phyloP scores from a whole-genome alignment of 1,140 invertebrate genomes.

The Apis dorsata region DNA sequence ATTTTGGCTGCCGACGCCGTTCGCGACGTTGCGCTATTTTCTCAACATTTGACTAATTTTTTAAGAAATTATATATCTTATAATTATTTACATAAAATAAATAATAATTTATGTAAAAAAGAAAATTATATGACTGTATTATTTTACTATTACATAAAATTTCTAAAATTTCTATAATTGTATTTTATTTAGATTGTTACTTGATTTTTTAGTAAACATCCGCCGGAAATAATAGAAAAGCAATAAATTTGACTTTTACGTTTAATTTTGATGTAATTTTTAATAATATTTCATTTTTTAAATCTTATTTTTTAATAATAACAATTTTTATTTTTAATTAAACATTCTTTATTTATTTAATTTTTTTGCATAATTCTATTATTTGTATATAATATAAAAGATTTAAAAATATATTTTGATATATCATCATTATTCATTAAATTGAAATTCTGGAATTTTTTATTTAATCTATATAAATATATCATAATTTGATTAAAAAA shows the following conservation, averaged over 20 bases:
- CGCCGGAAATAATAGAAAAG: constrained; percentile 24
- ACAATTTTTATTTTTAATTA: not conserved
- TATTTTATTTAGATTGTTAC: not conserved
- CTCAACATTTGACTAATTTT: not conserved
- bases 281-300: not conserved
- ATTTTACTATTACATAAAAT: not conserved
- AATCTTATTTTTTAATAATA: not conserved
- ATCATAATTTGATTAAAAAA: not conserved
- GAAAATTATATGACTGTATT: not conserved
- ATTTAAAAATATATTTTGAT: not conserved
- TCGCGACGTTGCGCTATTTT: constrained; percentile 53
- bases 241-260: constrained; percentile 25
- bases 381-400: not conserved
- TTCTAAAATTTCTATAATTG: not conserved
- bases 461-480: too few relatives aligned
- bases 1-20: constrained; percentile 75
- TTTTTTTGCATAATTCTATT: not conserved
- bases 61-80: not conserved
- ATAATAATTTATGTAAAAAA: not conserved
- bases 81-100: not conserved
- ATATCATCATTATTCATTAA: not conserved
- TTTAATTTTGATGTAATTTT: not conserved
- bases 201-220: constrained; percentile 9
- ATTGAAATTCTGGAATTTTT: not conserved
- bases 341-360: not conserved